Conservation (phyloP, 2,797 vertebrate genomes). For the Notolabrus celidotus region DNA sequence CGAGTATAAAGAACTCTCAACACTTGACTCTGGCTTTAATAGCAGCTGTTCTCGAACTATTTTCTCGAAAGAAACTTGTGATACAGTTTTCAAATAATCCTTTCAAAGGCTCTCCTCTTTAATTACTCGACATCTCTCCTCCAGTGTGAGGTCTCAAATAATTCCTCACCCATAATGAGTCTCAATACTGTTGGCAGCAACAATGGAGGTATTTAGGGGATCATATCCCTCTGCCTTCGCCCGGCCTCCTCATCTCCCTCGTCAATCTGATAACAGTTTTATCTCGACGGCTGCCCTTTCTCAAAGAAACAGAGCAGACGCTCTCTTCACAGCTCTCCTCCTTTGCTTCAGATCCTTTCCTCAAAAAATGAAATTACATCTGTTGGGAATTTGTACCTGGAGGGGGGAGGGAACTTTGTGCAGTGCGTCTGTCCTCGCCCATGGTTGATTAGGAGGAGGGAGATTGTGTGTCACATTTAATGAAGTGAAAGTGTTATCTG, state of each 20-base stretch:
- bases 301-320: slow-evolving; percentile 36
- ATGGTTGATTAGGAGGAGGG: slow-evolving; percentile 40
- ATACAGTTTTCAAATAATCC: slow-evolving; percentile 51
- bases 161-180: slow-evolving; percentile 46
- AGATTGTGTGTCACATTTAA: slow-evolving; percentile 54
- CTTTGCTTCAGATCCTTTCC: slow-evolving; percentile 43
- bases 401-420: slow-evolving; percentile 2
- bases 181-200: slow-evolving; percentile 38
- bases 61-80: slow-evolving; percentile 24
- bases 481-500: slow-evolving; percentile 52
- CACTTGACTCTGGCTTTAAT: slow-evolving; percentile 13
- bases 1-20: slow-evolving; percentile 4
- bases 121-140: slow-evolving; percentile 41
- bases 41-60: slow-evolving; percentile 20
- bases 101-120: slow-evolving; percentile 33
- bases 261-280: slow-evolving; percentile 59
- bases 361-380: slow-evolving; percentile 14
- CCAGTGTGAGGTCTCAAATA: slow-evolving; percentile 31
- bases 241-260: slow-evolving; percentile 54
- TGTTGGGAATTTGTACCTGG: slow-evolving; percentile 38
- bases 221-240: slow-evolving; percentile 39
- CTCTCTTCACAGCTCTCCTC: slow-evolving; percentile 42
- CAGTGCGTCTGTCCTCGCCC: slow-evolving; percentile 8
- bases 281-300: slow-evolving; percentile 55
- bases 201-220: slow-evolving; percentile 57